These are phyloP conservation scores for Dendronephthya gigantea DNA, from an alignment of 64 coral and sea anemone species.

Conservation along the genomic window DNA sequence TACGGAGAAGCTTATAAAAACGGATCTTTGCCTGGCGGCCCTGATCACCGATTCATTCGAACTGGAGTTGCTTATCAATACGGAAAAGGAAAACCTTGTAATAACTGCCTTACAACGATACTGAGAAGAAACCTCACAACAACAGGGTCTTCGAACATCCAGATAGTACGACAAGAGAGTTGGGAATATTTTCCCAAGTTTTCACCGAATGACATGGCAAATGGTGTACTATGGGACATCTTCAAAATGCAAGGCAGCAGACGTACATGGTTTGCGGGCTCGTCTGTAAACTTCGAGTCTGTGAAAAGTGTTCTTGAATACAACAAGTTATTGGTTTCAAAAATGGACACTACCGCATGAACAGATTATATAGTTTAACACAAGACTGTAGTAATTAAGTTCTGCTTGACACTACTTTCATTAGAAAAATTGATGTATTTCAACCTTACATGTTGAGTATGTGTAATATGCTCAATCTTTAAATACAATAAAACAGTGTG, in stretches of 20 bases:
- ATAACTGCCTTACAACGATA: neutral
- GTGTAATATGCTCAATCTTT: neutral
- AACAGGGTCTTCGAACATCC: neutral
- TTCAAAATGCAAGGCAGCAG: slow-evolving; percentile 21
- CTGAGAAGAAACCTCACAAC: neutral
- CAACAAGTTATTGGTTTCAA: slow-evolving; percentile 10
- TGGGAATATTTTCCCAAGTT: slow-evolving; percentile 36
- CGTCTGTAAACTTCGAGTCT: slow-evolving; percentile 33
- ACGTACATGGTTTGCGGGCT: slow-evolving; percentile 26
- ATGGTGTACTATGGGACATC: slow-evolving; percentile 20
- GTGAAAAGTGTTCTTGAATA: slow-evolving; percentile 36
- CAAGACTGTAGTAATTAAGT: neutral
- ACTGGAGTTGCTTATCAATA: slow-evolving; percentile 10
- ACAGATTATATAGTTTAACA: neutral
- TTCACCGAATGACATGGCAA: slow-evolving; percentile 2
- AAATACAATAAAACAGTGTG: neutral
- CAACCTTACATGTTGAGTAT: neutral
- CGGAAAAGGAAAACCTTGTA: neutral
- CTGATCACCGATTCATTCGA: neutral
- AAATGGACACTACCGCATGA: neutral
- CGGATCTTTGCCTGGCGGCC: neutral
- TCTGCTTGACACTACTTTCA: neutral
- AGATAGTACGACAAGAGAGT: neutral
- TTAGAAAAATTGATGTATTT: neutral
- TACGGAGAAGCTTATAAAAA: neutral